Evolutionary conservation across 1,140 invertebrate species (phyloP), one percentile per base, ranked within the genome.

Genomic region (Drosophila arawakana): DNA sequence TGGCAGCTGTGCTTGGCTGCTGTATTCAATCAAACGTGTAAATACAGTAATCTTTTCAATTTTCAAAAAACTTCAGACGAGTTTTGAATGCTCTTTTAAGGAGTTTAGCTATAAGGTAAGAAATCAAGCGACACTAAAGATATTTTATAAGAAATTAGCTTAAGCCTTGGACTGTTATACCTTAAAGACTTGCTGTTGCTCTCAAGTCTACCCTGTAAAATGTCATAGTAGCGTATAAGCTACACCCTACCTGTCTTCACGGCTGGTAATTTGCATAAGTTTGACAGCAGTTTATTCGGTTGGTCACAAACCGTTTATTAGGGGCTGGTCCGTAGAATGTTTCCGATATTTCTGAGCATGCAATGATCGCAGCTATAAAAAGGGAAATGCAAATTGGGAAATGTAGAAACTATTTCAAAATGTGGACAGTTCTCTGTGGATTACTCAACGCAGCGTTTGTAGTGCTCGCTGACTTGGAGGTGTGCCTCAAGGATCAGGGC

Each of bases 401-500:
- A 4, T 3, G 47, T 46, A 18, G 15, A 57, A 21, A 4, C 7
- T 47, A 9, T 7, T 25, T 25, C 50, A 25, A 30, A 18, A 70
- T 71, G 68, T 9, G 49, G 34, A 37, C 30, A 15, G 37, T 63
- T 49, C 34, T 46, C 9, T 9, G 49, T 11, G 4, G 13, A 41
- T 6, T 10, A 52, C 11, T 39, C 44, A 1, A 9, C 4, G 7
- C 54, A 9, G 21, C 25, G 7, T 8, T 30, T 35, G 2, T 30
- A 8, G 75, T 54, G 8, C 3, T 5, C 0, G 73, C 49, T 0
- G 82, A 82, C 39, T 44, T 89, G 37, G 71, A 86, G 41, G 81
- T 91, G 21, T 91, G 89, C 43, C 55, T 91, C 2, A n/a, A 78
- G 47, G 63, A 83, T 1, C 9, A 79, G 41, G 89, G 90, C 3